Evolutionary conservation across 2,797 vertebrate species (phyloP).

Genomic region (Rhynchonycteris naso): DNA sequence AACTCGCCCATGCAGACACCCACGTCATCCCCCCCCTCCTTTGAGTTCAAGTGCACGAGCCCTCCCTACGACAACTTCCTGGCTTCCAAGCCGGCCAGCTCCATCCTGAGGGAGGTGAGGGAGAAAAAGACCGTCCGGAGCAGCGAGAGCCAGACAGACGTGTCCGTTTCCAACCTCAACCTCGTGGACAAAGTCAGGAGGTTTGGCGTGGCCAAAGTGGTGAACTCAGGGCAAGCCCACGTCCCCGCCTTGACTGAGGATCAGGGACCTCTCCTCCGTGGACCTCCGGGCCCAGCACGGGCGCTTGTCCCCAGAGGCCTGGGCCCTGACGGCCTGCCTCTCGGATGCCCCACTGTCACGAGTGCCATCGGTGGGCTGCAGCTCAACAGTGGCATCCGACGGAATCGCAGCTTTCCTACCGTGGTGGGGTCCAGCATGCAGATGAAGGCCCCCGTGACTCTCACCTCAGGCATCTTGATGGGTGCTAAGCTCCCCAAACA

Average conservation of each 20-base stretch:
- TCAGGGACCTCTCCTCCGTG: slow-evolving; percentile 90
- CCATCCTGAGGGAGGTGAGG: slow-evolving; percentile 95
- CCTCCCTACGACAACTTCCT: slow-evolving; percentile 95
- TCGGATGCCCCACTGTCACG: slow-evolving; percentile 85
- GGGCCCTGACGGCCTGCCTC: slow-evolving; percentile 83
- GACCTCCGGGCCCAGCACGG: slow-evolving; percentile 89
- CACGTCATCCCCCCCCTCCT: slow-evolving; percentile 85
- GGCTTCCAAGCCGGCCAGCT: slow-evolving; percentile 97
- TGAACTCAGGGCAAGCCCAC: slow-evolving; percentile 82
- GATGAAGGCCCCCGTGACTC: slow-evolving; percentile 94
- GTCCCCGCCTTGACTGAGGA: slow-evolving; percentile 84
- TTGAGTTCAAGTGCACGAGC: slow-evolving; percentile 93
- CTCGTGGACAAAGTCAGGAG: slow-evolving; percentile 97
- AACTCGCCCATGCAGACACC: slow-evolving; percentile 92
- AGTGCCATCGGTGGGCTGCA: slow-evolving; percentile 90
- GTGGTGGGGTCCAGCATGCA: slow-evolving; percentile 99
- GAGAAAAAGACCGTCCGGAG: slow-evolving; percentile 89
- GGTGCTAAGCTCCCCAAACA: slow-evolving; percentile 89
- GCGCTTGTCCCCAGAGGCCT: slow-evolving; percentile 88
- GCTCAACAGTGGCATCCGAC: slow-evolving; percentile 92
- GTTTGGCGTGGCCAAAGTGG: slow-evolving; percentile 90
- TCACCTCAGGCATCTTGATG: slow-evolving; percentile 91
- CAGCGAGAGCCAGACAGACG: slow-evolving; percentile 91
- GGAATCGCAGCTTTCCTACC: slow-evolving; percentile 96
- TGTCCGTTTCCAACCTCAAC: slow-evolving; percentile 93